Evolutionary conservation across 2,113 vertebrate genomes (phyloP).

Genomic region (Pionites leucogaster): DNA sequence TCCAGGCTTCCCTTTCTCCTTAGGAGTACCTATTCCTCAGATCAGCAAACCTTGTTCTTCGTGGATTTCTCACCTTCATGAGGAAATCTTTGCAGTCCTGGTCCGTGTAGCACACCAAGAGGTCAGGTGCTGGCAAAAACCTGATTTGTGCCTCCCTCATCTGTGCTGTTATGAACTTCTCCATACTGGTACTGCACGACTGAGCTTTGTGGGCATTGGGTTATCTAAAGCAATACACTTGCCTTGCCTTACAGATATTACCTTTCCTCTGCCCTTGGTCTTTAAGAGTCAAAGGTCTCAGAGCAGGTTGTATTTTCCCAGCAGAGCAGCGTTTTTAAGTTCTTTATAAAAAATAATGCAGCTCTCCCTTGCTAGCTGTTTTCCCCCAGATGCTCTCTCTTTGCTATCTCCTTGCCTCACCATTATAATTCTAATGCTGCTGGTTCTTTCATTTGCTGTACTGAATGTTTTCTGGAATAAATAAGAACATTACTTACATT

Average conservation of each 20-base stretch:
- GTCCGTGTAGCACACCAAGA: neutral
- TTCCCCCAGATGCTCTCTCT: neutral
- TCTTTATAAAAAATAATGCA: neutral
- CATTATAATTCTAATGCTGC: neutral
- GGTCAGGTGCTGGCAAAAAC: neutral
- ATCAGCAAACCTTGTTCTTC: neutral
- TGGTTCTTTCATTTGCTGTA: neutral
- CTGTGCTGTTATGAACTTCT: accelerated
- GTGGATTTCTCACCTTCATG: neutral
- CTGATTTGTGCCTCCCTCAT: neutral
- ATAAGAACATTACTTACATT: slow-evolving; percentile 10
- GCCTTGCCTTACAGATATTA: neutral
- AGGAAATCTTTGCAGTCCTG: neutral
- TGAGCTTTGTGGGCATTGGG: accelerated
- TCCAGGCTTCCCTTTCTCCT: neutral
- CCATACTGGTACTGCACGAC: accelerated
- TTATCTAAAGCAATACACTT: accelerated
- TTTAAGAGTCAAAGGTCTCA: neutral
- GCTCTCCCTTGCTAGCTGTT: neutral
- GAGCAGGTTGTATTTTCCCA: neutral
- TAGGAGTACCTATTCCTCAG: neutral
- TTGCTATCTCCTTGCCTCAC: neutral
- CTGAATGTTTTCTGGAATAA: slow-evolving; percentile 32
- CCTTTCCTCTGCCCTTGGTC: neutral
- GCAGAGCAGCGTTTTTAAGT: neutral